A percentile compares a stretch with the other conserved stretches of the same genome.
phyloP scores from a whole-genome alignment of 2,797 vertebrate genomes.

The Hyperoplus lanceolatus region DNA sequence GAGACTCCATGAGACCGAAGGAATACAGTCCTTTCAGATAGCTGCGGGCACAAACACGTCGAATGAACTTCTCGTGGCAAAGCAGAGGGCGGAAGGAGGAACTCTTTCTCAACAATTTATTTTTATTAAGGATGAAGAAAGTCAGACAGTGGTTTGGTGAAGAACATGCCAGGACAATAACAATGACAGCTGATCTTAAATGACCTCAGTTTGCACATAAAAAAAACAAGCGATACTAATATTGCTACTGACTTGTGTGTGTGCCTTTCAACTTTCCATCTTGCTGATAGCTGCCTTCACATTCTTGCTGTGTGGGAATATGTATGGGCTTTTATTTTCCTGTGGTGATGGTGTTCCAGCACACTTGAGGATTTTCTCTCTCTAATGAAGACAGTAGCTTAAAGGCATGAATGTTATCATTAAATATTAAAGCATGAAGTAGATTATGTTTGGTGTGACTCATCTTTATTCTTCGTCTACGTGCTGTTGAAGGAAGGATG shows the following conservation, averaged over 20 bases:
- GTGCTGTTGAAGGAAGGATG: background rate
- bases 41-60: constrained; percentile 74
- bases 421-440: background rate
- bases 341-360: background rate
- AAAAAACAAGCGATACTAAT: background rate
- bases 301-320: background rate
- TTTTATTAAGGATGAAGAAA: constrained; percentile 9
- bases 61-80: constrained; percentile 15
- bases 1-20: constrained; percentile 95
- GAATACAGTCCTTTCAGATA: constrained; percentile 94
- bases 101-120: background rate
- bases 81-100: background rate
- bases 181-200: background rate
- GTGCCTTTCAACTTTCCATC: background rate
- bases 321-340: background rate
- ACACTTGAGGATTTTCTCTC: background rate
- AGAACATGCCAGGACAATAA: background rate
- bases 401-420: background rate
- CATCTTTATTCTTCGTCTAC: background rate
- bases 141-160: background rate
- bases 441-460: background rate
- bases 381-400: background rate
- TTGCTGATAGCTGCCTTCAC: background rate
- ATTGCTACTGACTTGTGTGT: background rate
- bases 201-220: background rate